Evolutionary conservation across 1,140 invertebrate species (phyloP).

Genomic region (Eubasilissa regina): DNA sequence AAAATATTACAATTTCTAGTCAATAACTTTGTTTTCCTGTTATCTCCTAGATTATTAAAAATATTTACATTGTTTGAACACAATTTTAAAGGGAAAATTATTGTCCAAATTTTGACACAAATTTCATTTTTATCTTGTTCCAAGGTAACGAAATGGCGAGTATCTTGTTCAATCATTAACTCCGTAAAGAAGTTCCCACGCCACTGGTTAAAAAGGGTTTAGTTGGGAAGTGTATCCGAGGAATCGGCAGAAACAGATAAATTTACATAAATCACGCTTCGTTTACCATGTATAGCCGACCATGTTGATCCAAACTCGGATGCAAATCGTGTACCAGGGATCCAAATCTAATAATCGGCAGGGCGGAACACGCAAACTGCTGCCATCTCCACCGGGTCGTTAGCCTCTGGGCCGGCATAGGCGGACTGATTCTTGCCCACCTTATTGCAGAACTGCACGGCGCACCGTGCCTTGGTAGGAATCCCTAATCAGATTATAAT

Average conservation of each 20-base stretch:
- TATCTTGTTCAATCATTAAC: no score
- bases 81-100: no score
- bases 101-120: no score
- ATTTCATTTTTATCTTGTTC: no score
- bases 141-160: no score
- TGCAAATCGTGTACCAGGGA: constrained; percentile 33
- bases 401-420: background rate
- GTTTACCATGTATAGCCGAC: constrained; percentile 44
- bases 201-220: background rate
- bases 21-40: no score
- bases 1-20: no score
- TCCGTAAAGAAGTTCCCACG: no score
- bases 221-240: constrained; percentile 1
- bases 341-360: constrained; percentile 41
- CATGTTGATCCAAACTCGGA: constrained; percentile 35
- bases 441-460: background rate
- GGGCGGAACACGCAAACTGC: constrained; percentile 29
- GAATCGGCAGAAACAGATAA: constrained; percentile 50
- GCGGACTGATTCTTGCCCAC: background rate
- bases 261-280: constrained; percentile 59
- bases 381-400: constrained; percentile 2
- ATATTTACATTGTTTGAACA: no score
- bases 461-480: background rate
- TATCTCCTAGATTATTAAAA: no score
- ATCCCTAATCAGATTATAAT: no score